Base-by-base conservation (phyloP, 2,113 vertebrate genomes). In the Propithecus coquereli region DNA sequence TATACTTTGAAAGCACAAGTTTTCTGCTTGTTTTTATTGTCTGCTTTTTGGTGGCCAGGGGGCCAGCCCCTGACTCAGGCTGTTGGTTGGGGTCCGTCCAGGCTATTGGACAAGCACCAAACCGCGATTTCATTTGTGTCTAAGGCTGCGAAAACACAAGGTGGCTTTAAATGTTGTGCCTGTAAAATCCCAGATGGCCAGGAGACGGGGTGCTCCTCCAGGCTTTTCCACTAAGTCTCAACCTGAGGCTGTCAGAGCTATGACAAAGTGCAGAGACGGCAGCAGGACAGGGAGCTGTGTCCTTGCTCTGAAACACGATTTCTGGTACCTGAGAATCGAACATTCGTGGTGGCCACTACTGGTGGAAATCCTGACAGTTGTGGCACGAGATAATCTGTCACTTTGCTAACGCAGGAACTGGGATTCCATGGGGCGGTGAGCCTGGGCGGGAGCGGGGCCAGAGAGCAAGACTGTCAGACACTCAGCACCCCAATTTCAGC, bases 271-370 rank as follows among this genome's bases (percentile, higher is more conserved):
- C 1, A 34, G 85, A 57, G 45, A 17, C 27, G 66, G 76, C 7
- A 4, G 61, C n/a, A 14, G 66, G 5, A 2, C 22, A 73, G 74
- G 54, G 30, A 17, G 50, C 77, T 2, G 52, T 6, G 40, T 77
- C 77, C 82, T 71, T 4, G 1, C 0, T 8, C 61, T 13, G 14
- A 8, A 16, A 8, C 5, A 3, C 0, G 40, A 65, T 80, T 45
- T 25, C 14, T 8, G 32, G 65, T 12, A 9, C 37, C 22, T 40
- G 30, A 74, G 74, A 34, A 13, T 1, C 1, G 1, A 22, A 40
- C 70, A 43, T 1, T 2, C 0, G 0, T 0, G 40, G 45, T 11
- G 27, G 43, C 68, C 50, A 3, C 52, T 52, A 3, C 1, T 3
- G 4, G 52, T 11, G 40, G 63, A 63, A 23, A n/a, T 47, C 30